These are phyloP conservation scores for Archocentrus centrarchus DNA, from an alignment of 2,113 vertebrate species.

Conservation along the genomic window DNA sequence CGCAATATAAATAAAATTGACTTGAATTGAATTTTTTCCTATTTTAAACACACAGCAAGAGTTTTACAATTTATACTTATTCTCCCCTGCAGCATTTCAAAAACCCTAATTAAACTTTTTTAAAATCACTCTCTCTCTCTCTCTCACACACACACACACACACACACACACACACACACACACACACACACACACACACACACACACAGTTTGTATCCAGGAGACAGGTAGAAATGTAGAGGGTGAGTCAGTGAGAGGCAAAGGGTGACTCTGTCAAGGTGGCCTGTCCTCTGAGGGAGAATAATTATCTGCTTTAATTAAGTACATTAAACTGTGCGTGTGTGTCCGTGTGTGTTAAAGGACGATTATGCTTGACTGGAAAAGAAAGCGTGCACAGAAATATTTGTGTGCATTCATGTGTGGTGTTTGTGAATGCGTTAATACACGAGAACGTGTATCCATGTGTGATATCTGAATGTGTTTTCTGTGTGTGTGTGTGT, in stretches of 20 bases:
- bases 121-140: no score
- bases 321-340: constrained; percentile 32
- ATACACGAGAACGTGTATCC: not conserved
- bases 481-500: not conserved
- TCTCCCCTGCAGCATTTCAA: not conserved
- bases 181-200: not conserved
- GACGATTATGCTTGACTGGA: not conserved
- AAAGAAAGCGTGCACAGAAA: not conserved
- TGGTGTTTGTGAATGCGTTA: constrained; percentile 12
- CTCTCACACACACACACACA: not conserved
- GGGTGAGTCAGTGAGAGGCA: constrained; percentile 48
- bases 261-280: constrained; percentile 47
- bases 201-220: constrained; percentile 45
- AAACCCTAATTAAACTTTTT: not conserved
- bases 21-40: not conserved
- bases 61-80: not conserved
- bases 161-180: not conserved
- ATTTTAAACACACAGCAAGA: not conserved
- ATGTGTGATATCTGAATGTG: constrained; percentile 10
- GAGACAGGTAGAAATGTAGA: constrained; percentile 54
- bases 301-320: constrained; percentile 67
- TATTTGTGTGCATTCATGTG: constrained; percentile 2
- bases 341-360: constrained; percentile 19
- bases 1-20: no score
- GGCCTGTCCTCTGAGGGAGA: constrained; percentile 48